Evolutionary conservation across 1,140 invertebrate species (phyloP).

Genomic region (Formica exsecta): DNA sequence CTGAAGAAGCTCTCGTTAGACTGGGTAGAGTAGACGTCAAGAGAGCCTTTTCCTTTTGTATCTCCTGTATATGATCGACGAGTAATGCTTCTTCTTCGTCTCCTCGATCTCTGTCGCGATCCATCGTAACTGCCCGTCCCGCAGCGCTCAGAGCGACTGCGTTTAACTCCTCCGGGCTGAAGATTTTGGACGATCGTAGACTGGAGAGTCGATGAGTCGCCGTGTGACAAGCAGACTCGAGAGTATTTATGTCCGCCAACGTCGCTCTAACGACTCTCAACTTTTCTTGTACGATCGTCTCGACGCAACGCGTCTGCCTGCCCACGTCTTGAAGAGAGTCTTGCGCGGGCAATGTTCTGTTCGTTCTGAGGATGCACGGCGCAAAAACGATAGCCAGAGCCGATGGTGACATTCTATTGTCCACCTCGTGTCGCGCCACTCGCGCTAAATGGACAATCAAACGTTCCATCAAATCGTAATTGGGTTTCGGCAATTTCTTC

Average conservation of each 20-base stretch:
- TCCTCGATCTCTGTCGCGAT: conserved; percentile 82
- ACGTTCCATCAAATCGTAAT: conserved; percentile 96
- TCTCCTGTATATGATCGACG: conserved; percentile 91
- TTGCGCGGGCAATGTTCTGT: conserved; percentile 94
- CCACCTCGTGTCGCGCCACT: conserved; percentile 94
- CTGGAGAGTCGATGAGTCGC: conserved; percentile 91
- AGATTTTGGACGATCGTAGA: conserved; percentile 91
- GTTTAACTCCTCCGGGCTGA: conserved; percentile 88
- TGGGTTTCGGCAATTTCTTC: conserved; percentile 95
- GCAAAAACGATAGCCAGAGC: conserved; percentile 98
- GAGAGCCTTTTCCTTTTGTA: conserved; percentile 93
- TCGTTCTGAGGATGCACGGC: conserved; percentile 96
- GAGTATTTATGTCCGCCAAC: conserved; percentile 94
- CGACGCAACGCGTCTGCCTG: conserved; percentile 94
- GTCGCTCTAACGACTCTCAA: conserved; percentile 92
- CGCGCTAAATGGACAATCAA: conserved; percentile 97
- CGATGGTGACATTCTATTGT: conserved; percentile 96
- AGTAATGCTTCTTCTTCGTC: conserved; percentile 91
- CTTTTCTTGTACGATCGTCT: conserved; percentile 94
- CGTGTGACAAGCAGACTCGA: conserved; percentile 93
- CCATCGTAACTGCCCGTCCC: conserved; percentile 76
- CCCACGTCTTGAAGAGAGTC: conserved; percentile 94
- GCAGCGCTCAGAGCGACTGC: conserved; percentile 82
- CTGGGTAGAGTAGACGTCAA: conserved; percentile 93
- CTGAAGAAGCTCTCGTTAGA: conserved; percentile 92